These are phyloP conservation scores for Lipotes vexillifer DNA, from an alignment of 2,113 vertebrate species.

Conservation along the genomic window DNA sequence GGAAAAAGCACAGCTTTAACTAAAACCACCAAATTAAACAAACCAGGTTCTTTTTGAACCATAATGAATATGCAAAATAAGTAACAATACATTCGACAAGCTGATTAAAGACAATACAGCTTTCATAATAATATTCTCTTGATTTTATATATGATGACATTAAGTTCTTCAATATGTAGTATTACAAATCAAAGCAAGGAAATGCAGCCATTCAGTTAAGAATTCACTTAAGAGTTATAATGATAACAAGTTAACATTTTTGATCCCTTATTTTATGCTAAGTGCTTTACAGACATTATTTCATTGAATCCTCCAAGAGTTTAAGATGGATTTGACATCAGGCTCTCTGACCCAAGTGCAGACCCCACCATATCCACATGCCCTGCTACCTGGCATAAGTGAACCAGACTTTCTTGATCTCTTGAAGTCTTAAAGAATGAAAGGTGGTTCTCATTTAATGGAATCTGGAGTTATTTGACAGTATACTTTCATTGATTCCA, in stretches of 20 bases:
- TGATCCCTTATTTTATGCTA: not conserved
- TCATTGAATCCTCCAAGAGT: not conserved
- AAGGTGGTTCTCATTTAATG: not conserved
- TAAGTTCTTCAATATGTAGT: not conserved
- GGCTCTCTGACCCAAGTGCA: not conserved
- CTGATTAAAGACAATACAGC: not conserved
- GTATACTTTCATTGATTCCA: not conserved
- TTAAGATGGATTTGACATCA: not conserved
- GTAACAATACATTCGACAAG: not conserved
- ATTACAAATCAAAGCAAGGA: not conserved
- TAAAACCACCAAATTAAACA: not conserved
- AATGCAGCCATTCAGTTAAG: not conserved
- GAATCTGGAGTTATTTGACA: not conserved
- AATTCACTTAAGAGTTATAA: not conserved
- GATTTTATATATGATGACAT: not conserved
- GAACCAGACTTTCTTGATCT: not conserved
- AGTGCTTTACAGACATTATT: not conserved
- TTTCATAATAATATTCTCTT: not conserved
- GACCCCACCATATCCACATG: no score
- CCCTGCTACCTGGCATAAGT: not conserved
- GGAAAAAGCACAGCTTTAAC: not conserved
- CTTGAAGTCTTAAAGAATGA: not conserved
- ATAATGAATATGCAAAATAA: not conserved
- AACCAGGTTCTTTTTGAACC: not conserved
- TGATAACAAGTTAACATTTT: not conserved